A percentile compares a stretch with the other conserved stretches of the same genome.
These are phyloP conservation scores for Phthorimaea operculella DNA, from an alignment of 1,140 invertebrate species.

Conservation along the genomic window DNA sequence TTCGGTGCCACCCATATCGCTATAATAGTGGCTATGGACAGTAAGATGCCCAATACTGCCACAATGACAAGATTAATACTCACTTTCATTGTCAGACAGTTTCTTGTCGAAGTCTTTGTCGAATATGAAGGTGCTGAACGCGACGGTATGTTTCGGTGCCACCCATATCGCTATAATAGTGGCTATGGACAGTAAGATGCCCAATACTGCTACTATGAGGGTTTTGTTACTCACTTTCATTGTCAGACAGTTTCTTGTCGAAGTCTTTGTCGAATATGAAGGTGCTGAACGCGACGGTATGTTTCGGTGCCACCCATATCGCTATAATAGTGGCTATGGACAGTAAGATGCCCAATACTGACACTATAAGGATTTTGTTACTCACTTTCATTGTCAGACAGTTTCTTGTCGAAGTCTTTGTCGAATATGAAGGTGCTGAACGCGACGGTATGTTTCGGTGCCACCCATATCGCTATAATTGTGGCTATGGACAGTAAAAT, in stretches of 20 bases:
- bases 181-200: slow-evolving; percentile 70
- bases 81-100: slow-evolving; percentile 69
- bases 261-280: slow-evolving; percentile 74
- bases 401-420: slow-evolving; percentile 55
- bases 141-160: slow-evolving; percentile 38
- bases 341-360: too few relatives aligned
- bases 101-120: slow-evolving; percentile 65
- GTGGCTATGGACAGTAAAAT: slow-evolving; percentile 69
- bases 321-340: slow-evolving; percentile 15
- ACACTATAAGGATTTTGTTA: slow-evolving; percentile 20
- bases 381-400: slow-evolving; percentile 70
- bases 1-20: too few relatives aligned
- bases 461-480: slow-evolving; percentile 58
- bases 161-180: slow-evolving; percentile 60
- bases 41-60: too few relatives aligned
- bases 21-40: not conserved
- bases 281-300: slow-evolving; percentile 71
- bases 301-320: slow-evolving; percentile 49
- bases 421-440: slow-evolving; percentile 79
- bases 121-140: slow-evolving; percentile 78
- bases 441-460: slow-evolving; percentile 49
- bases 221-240: slow-evolving; percentile 73
- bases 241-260: slow-evolving; percentile 62
- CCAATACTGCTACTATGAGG: slow-evolving; percentile 75
- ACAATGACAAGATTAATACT: slow-evolving; percentile 35